Evolutionary conservation across 2,797 vertebrate genomes (phyloP).

Genomic region (Mormyrus proboscirostris): DNA sequence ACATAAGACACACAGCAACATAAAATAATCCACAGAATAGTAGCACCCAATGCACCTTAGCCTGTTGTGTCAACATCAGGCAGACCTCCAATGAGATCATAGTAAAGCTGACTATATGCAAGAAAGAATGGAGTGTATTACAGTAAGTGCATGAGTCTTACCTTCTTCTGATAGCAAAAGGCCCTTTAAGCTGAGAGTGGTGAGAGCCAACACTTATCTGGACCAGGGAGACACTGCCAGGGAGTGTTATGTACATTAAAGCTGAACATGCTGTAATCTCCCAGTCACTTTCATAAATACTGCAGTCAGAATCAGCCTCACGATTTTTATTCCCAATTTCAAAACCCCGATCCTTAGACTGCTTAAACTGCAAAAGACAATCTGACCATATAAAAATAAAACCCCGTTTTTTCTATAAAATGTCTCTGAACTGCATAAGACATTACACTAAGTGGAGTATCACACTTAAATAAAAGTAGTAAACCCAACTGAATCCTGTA

Average conservation of each 20-base stretch:
- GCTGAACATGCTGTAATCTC: background rate
- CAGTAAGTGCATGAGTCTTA: conserved; percentile 12
- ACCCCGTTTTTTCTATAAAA: background rate
- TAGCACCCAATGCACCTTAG: background rate
- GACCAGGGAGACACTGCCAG: background rate
- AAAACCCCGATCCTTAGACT: background rate
- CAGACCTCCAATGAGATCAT: conserved; percentile 19
- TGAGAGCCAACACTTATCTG: conserved; percentile 17
- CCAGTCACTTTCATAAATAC: background rate
- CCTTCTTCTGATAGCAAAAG: background rate
- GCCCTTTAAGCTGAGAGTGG: background rate
- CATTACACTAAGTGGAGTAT: background rate
- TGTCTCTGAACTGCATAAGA: background rate
- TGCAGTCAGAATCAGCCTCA: background rate
- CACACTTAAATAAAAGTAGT: conserved; percentile 1
- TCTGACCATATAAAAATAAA: conserved; percentile 8
- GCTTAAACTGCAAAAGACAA: background rate
- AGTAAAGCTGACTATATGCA: background rate
- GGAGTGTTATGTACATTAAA: conserved; percentile 17
- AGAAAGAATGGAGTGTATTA: conserved; percentile 57
- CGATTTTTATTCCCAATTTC: background rate
- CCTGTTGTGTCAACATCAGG: conserved; percentile 21
- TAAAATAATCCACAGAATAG: background rate
- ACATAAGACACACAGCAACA: conserved; percentile 1
- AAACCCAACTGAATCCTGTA: background rate